Percentiles rank a stretch among this genome's conserved stretches.
These are phyloP conservation scores for Acleris cristana DNA, from an alignment of 2,888 invertebrate genomes.

Conservation along the genomic window DNA sequence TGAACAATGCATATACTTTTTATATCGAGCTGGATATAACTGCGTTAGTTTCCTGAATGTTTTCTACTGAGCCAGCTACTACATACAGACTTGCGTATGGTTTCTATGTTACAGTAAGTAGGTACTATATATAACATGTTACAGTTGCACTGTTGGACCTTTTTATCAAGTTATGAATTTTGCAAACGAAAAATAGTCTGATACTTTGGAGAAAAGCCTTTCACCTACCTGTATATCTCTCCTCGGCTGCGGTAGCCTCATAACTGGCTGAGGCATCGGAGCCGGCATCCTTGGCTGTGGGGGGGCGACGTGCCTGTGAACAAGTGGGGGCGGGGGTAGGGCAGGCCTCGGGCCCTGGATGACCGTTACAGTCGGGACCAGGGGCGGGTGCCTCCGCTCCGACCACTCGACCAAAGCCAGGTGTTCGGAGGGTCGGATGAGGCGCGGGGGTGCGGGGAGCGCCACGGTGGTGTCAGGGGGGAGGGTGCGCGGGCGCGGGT, in stretches of 20 bases:
- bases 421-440: conserved; percentile 46
- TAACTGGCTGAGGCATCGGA: conserved; percentile 56
- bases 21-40: neutral
- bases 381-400: conserved; percentile 37
- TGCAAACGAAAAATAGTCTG: no score
- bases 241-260: conserved; percentile 66
- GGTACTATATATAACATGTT: no score
- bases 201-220: no score
- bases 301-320: conserved; percentile 67
- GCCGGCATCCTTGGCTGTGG: conserved; percentile 72
- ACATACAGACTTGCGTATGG: no score
- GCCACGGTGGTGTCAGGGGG: conserved; percentile 10
- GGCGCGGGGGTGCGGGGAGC: conserved; percentile 43
- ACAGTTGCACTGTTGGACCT: no score
- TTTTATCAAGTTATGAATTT: no score
- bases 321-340: conserved; percentile 56
- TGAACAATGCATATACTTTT: conserved; percentile 4
- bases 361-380: conserved; percentile 46
- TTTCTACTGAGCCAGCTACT: neutral
- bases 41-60: neutral
- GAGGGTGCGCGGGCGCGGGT: conserved; percentile 35
- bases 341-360: conserved; percentile 31
- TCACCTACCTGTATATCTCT: conserved; percentile 73
- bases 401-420: conserved; percentile 42
- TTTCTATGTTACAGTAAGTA: no score